Base-by-base conservation (phyloP, 2,888 invertebrate genomes). In the Liopterus haemorrhoidalis region DNA sequence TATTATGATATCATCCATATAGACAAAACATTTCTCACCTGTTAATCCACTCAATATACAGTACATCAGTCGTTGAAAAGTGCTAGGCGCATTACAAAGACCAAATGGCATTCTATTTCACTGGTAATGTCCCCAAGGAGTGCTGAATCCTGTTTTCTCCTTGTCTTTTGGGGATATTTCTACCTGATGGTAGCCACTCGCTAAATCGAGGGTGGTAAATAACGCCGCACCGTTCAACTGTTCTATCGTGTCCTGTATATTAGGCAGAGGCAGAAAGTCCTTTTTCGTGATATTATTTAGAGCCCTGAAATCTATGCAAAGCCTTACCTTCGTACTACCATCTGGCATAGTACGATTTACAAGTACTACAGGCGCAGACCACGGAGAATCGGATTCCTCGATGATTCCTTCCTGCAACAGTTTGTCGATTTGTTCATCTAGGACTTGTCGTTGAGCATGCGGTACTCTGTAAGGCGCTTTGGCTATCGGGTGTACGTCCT, bases 61-160 rank as follows among this genome's bases (percentile, higher is more conserved):
- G 31, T 62, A 54, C 58, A 63, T 63, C 4, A 59, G 20, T 2
- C 59, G 31, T 25, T 59, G 57, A 37, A 62, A 63, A 0, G 58
- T 60, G 1, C 57, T 54, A 0, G 60, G 61, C 1, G 59, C 59
- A 18, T 59, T 58, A 35, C 50, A 53, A 1, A 62, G 37, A 0
- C 61, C 61, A 49, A 62, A 61, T 0, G 57, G 53, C 55, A 59
- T 55, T 2, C 51, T 25, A 2, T 20, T 42, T 30, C 46, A 58
- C 16, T 57, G 50, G 9, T 44, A 56, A 18, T 57, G 56, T 0
- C 53, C 55, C 3, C 48, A 35, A 2, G 49, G 43, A 4, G 53
- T 54, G 0, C 50, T 46, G 18, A 58, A 57, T 2, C 55, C 54
- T 0, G 55, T 58, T 35, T 56, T 52, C n/a, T 44, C 43, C 4